Conservation (phyloP, 2,797 vertebrate genomes). For the Orientallactaga sibirica region DNA sequence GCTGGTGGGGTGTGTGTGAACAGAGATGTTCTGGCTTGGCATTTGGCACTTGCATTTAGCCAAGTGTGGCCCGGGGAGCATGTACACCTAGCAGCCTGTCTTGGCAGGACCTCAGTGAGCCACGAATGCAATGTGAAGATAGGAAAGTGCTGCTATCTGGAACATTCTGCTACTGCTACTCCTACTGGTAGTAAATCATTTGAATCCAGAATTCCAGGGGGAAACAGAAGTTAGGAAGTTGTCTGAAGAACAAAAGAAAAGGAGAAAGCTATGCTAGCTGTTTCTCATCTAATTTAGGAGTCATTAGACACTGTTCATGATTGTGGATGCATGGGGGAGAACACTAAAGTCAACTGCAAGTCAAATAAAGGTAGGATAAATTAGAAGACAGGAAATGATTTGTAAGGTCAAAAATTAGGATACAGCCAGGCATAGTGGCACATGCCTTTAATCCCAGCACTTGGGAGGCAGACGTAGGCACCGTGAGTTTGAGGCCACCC, state of each 20-base stretch:
- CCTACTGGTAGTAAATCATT: background rate
- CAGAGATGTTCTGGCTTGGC: background rate
- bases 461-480: too few species aligned
- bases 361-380: constrained; percentile 24
- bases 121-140: background rate
- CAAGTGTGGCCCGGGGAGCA: background rate
- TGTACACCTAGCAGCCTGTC: background rate
- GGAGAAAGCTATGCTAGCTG: background rate
- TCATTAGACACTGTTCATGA: background rate
- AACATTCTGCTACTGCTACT: background rate
- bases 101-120: background rate
- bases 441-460: too few species aligned
- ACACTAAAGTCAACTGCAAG: background rate
- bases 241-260: background rate
- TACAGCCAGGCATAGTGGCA: too few species aligned
- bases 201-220: constrained; percentile 11
- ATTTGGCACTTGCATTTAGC: background rate
- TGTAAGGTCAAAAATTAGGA: background rate
- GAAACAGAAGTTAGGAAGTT: constrained; percentile 2
- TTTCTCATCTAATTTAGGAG: background rate
- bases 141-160: background rate
- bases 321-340: background rate
- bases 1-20: background rate
- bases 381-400: background rate
- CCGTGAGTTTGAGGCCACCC: too few species aligned